Conservation (phyloP, 2,113 vertebrate species). For the Opisthocomus hoazin region DNA sequence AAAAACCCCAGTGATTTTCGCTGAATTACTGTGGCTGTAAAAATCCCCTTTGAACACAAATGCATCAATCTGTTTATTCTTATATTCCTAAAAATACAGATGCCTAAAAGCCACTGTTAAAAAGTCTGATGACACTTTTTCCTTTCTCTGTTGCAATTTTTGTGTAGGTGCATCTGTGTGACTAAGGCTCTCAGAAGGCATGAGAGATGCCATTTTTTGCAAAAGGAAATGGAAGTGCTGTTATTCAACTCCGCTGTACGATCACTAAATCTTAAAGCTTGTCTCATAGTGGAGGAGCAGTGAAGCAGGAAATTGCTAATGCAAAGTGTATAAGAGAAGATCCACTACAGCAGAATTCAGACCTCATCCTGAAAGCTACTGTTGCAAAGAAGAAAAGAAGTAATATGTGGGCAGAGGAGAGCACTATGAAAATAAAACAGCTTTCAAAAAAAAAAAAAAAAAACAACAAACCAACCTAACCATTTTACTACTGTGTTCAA, state of each 20-base stretch:
- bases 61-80: not conserved
- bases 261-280: slow-evolving; percentile 60
- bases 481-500: not conserved
- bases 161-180: not conserved
- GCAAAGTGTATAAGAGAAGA: slow-evolving; percentile 55
- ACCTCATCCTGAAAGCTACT: slow-evolving; percentile 1
- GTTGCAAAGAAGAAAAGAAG: slow-evolving; percentile 7
- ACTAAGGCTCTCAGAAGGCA: not conserved
- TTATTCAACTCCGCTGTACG: slow-evolving; percentile 50
- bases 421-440: not conserved
- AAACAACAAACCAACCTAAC: not conserved
- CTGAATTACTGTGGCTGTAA: not conserved
- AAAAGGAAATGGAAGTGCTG: slow-evolving; percentile 60
- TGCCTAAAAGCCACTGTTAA: not conserved
- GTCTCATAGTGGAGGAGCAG: slow-evolving; percentile 66
- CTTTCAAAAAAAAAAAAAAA: not conserved
- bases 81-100: not conserved
- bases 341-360: slow-evolving; percentile 26
- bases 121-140: not conserved
- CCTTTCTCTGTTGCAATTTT: not conserved
- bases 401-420: not conserved
- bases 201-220: slow-evolving; percentile 57
- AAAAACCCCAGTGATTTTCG: not conserved
- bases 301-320: slow-evolving; percentile 74
- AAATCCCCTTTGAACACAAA: not conserved